Conservation (phyloP, 1,140 invertebrate species). For the Cardiocondyla obscurior region DNA sequence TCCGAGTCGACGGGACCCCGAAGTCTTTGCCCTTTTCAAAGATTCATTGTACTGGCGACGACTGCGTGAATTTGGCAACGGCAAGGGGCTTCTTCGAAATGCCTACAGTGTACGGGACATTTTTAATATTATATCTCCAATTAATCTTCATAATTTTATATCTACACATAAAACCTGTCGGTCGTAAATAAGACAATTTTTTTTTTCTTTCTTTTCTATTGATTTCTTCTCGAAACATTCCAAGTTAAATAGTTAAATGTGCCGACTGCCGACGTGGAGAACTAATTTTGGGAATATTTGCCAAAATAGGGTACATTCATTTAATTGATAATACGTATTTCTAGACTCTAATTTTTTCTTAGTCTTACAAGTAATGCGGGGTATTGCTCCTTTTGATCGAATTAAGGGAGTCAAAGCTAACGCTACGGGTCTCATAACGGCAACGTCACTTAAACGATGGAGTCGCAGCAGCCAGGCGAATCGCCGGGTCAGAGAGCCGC, state of each 20-base stretch:
- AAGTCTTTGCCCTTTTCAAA: slow-evolving; percentile 73
- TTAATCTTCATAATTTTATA: neutral
- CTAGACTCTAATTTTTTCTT: slow-evolving; percentile 32
- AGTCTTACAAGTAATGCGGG: neutral
- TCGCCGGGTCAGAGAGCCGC: slow-evolving; percentile 42
- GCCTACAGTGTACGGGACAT: neutral
- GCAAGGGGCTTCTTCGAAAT: neutral
- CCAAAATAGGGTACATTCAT: neutral
- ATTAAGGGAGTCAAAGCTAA: slow-evolving; percentile 52
- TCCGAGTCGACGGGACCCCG: slow-evolving; percentile 79
- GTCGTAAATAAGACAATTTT: neutral
- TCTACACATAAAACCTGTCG: neutral
- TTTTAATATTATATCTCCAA: too few relatives aligned
- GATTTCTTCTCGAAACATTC: neutral
- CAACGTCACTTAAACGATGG: slow-evolving; percentile 47
- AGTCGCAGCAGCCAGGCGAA: slow-evolving; percentile 51
- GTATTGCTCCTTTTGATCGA: slow-evolving; percentile 27
- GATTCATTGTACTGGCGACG: slow-evolving; percentile 73
- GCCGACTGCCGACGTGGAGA: neutral
- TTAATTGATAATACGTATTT: neutral
- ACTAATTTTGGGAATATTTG: neutral
- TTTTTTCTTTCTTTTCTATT: neutral
- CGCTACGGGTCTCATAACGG: slow-evolving; percentile 27
- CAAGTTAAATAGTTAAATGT: neutral
- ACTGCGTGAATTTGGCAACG: neutral